phyloP scores from a whole-genome alignment of 1,140 invertebrate species.

The Colletes gigas region DNA sequence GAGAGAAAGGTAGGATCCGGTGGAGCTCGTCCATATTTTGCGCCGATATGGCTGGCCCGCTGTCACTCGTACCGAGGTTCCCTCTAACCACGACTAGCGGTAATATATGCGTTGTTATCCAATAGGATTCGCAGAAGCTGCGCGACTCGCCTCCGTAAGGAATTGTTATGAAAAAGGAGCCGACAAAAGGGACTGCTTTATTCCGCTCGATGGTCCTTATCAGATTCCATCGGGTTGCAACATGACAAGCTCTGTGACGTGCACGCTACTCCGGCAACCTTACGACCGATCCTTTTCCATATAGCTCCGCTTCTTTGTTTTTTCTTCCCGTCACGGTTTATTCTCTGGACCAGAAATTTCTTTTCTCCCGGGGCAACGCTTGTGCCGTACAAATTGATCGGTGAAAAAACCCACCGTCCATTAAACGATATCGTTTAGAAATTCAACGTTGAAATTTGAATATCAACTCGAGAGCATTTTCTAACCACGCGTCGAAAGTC shows the following conservation, averaged over 20 bases:
- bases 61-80: neutral
- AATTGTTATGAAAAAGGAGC: conserved; percentile 7
- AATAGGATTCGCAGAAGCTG: conserved; percentile 8
- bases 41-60: neutral
- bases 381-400: too few relatives aligned
- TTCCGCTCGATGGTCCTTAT: conserved; percentile 24
- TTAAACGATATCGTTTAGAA: too few relatives aligned
- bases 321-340: neutral
- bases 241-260: neutral
- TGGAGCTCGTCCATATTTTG: neutral
- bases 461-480: too few relatives aligned
- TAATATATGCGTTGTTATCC: neutral
- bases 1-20: neutral
- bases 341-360: neutral
- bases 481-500: too few relatives aligned
- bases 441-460: too few relatives aligned
- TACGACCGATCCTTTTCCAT: neutral
- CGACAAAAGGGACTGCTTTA: conserved; percentile 7
- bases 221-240: conserved; percentile 35
- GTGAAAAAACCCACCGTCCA: too few relatives aligned
- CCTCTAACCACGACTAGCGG: too few relatives aligned
- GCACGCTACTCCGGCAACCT: neutral
- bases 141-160: neutral
- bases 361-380: neutral
- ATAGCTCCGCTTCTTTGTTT: neutral